phyloP scores from a whole-genome alignment of 2,888 invertebrate species.

The Drosophila paramelanica region DNA sequence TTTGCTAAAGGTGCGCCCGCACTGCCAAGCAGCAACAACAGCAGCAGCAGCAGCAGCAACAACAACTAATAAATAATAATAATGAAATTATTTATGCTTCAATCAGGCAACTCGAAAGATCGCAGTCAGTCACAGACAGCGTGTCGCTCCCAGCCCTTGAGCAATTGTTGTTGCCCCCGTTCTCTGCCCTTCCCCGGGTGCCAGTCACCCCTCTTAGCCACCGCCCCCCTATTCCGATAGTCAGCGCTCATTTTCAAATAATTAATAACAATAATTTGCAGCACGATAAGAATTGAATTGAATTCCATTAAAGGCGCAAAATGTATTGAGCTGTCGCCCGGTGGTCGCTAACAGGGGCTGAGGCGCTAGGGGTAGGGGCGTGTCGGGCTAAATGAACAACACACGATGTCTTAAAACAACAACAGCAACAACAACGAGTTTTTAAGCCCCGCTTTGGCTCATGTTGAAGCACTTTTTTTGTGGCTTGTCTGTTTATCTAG shows the following conservation, averaged over 20 bases:
- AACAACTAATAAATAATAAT: slow-evolving; percentile 68
- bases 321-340: slow-evolving; percentile 70
- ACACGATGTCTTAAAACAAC: slow-evolving; percentile 54
- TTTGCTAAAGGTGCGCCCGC: slow-evolving; percentile 72
- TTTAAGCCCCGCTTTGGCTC: slow-evolving; percentile 51
- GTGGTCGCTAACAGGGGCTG: slow-evolving; percentile 39
- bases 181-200: background rate
- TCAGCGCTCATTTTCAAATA: slow-evolving; percentile 62
- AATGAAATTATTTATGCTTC: slow-evolving; percentile 74
- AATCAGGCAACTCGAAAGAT: slow-evolving; percentile 48
- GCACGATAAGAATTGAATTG: slow-evolving; percentile 82
- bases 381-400: slow-evolving; percentile 57
- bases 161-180: slow-evolving; percentile 47
- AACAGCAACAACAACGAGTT: slow-evolving; percentile 44
- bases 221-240: background rate
- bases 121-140: slow-evolving; percentile 71
- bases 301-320: slow-evolving; percentile 81
- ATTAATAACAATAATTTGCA: slow-evolving; percentile 82
- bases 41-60: slow-evolving; percentile 16
- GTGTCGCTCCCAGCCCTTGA: slow-evolving; percentile 80
- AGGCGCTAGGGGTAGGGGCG: slow-evolving; percentile 47
- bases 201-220: background rate
- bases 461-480: slow-evolving; percentile 65
- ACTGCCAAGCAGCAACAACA: slow-evolving; percentile 32
- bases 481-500: slow-evolving; percentile 73